These are phyloP conservation scores for Pteria penguin DNA, from an alignment of 2,888 invertebrate species.

Conservation along the genomic window DNA sequence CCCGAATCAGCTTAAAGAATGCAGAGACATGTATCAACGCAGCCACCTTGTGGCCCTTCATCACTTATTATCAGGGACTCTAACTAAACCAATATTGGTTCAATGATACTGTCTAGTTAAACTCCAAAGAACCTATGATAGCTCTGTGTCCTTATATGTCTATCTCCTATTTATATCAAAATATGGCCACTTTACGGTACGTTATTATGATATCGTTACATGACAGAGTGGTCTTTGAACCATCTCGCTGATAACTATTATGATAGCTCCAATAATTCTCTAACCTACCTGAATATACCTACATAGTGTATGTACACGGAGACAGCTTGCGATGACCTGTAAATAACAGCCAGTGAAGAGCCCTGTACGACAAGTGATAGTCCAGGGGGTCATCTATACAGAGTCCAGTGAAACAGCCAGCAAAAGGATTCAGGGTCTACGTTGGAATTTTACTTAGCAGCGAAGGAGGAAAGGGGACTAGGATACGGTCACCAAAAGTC, in stretches of 20 bases:
- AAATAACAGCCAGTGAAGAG: neutral
- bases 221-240: neutral
- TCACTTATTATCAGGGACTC: neutral
- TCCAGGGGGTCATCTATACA: no score
- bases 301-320: neutral
- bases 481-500: no score
- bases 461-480: no score
- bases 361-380: neutral
- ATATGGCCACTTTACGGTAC: neutral
- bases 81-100: conserved; percentile 18
- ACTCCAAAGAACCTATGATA: conserved; percentile 20
- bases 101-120: conserved; percentile 20
- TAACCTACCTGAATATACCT: neutral
- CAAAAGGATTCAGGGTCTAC: no score
- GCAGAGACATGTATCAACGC: neutral
- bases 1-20: neutral
- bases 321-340: neutral
- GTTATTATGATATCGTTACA: neutral
- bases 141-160: neutral
- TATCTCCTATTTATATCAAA: neutral
- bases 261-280: neutral
- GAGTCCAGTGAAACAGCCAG: no score
- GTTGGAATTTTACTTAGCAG: no score
- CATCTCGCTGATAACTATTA: neutral
- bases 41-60: neutral